Percentiles rank a stretch among this genome's conserved stretches.
These are phyloP conservation scores for Amblyopsis rosae DNA, from an alignment of 2,113 vertebrate species.

Conservation along the genomic window DNA sequence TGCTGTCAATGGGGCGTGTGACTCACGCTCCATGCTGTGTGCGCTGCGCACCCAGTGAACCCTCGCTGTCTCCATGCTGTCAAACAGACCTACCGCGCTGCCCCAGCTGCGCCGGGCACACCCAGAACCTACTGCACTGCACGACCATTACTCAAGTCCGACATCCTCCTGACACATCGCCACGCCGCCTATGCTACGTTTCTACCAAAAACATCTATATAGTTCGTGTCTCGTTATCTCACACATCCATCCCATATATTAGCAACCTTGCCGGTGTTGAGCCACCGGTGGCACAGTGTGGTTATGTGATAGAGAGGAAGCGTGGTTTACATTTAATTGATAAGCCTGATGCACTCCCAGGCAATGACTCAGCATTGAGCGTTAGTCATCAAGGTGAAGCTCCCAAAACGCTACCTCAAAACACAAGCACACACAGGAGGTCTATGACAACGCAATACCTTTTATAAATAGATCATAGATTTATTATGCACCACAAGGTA, in stretches of 20 bases:
- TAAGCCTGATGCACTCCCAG: constrained; percentile 21
- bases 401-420: constrained; percentile 18
- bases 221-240: constrained; percentile 1
- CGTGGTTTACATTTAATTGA: constrained; percentile 16
- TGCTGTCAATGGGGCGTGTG: constrained; percentile 68
- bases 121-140: constrained; percentile 50
- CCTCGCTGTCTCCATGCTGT: constrained; percentile 45
- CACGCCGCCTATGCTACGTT: neutral
- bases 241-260: neutral
- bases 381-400: constrained; percentile 59
- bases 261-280: neutral
- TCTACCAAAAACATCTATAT: neutral
- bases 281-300: neutral
- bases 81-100: constrained; percentile 43
- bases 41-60: constrained; percentile 64
- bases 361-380: constrained; percentile 58
- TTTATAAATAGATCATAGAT: too few relatives aligned
- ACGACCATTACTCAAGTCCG: constrained; percentile 15
- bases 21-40: constrained; percentile 64
- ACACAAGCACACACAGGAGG: neutral
- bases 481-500: too few relatives aligned
- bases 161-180: constrained; percentile 13
- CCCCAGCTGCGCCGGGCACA: constrained; percentile 45
- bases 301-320: neutral
- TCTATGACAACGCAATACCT: neutral